Evolutionary conservation across 2,888 invertebrate genomes (phyloP), one percentile per base, ranked within the genome.

Genomic region (Drosophila mulleri): DNA sequence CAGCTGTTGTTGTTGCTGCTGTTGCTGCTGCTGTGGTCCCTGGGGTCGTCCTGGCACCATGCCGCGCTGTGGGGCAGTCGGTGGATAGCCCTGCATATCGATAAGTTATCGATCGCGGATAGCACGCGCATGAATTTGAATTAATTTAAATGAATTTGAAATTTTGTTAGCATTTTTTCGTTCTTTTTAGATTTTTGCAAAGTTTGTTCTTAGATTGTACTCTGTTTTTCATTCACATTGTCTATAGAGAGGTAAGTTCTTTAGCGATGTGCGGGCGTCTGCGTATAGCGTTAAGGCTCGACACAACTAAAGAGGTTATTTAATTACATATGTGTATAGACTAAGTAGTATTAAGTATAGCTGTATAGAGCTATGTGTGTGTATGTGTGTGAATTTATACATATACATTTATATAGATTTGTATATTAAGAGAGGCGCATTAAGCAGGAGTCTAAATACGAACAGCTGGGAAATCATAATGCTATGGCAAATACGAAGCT

Each of bases 1-100:
- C 92, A 98, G 94, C 79, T 94, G 91, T 80, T 93, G 77, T 92
- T 98, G 86, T 67, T 89, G 91, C 75, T 91, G 92, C 59, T 50
- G 50, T 14, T 93, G 93, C 56, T 94, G 91, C 82, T 93, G 77
- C 92, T 98, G 90, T 72, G 83, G 83, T 72, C 86, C 91, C 77
- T 86, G 90, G 48, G 91, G 82, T 75, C 92, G 82, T 67, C 87
- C 89, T 58, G 90, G 88, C 66, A 90, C 90, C 87, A 91, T 83
- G 65, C 85, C 91, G 53, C 91, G 82, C 70, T 89, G 91, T 67
- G 85, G 66, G 64, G 90, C 77, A 47, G 84, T 85, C 68, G 91
- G 88, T 74, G 90, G 92, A 65, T 91, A 91, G 80, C 92, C 92
- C 92, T 92, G 90, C 18, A 72, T 69, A 67, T 74, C 67, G 80